A percentile compares a stretch with the other conserved stretches of the same genome.
phyloP scores from a whole-genome alignment of 2,113 vertebrate genomes.

The Phasianus colchicus region DNA sequence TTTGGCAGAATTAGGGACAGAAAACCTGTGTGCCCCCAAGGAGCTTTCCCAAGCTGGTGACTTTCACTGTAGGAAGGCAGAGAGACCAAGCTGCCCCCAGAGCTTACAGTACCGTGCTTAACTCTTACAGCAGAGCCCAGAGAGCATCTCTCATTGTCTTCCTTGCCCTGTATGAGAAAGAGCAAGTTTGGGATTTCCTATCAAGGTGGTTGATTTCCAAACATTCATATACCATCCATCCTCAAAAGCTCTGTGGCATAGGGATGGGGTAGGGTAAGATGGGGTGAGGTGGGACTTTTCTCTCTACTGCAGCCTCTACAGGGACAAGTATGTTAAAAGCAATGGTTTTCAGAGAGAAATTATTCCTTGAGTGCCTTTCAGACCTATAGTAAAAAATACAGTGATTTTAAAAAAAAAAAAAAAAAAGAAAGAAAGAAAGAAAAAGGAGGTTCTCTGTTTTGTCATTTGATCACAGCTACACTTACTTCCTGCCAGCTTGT shows the following conservation, averaged over 20 bases:
- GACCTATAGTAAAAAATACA: not conserved
- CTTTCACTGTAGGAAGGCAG: not conserved
- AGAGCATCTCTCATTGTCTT: not conserved
- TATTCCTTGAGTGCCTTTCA: not conserved
- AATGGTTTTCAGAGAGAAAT: not conserved
- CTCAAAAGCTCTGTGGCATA: not conserved
- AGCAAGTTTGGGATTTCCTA: not conserved
- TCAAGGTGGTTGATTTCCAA: not conserved
- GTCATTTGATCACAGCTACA: not conserved
- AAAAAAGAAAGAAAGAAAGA: not conserved
- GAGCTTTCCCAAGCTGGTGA: not conserved
- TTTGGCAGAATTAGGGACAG: not conserved
- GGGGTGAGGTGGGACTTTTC: not conserved
- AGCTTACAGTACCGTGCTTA: not conserved
- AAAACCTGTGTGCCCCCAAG: not conserved
- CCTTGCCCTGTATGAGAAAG: not conserved
- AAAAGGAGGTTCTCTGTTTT: not conserved
- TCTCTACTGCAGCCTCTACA: not conserved
- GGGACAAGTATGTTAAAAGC: not conserved
- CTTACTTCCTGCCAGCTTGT: constrained; percentile 27
- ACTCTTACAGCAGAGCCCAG: not conserved
- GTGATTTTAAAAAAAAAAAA: not conserved
- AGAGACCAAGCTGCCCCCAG: not conserved
- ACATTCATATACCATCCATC: not conserved
- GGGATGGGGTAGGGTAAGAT: not conserved